Evolutionary conservation across 2,888 invertebrate genomes (phyloP), one percentile per base, ranked within the genome.

Genomic region (Piscicola geometra): DNA sequence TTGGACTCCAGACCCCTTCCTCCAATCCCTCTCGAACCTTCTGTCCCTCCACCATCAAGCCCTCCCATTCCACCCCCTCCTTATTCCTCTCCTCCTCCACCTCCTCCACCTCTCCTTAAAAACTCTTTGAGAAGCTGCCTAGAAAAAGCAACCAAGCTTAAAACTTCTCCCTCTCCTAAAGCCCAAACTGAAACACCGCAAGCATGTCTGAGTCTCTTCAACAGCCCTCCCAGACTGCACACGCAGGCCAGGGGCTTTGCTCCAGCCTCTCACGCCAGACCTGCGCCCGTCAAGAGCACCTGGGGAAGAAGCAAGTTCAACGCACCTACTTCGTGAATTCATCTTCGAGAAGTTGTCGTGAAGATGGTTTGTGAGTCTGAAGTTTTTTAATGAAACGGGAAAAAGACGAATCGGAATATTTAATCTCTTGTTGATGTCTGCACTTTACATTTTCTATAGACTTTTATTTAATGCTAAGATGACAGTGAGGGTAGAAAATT

Each of bases 191-290:
- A 75, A 47, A n/a, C 9, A 32, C 41, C 28, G 21, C 33, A 41
- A 41, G 0, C n/a, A 28, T 35, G 9, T 25, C 25, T 56, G 28
- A 18, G 18, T 21, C 30, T 71, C 9, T 32, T 68, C 41, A 70
- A 66, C 33, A 30, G 33, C 64, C 77, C 76, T 33, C 74, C 76
- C 1, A 71, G 71, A 25, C 71, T 76, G 15, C 78, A 79, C 71
- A 35, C 75, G 21, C 75, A 66, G 35, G 78, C 79, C 3, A 73
- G 78, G 21, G 79, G 79, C 2, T 79, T 72, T 52, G 79, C 79
- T 15, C 79, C 79, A 15, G 79, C 79, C 1, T 79, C 78, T 3
- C 78, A 78, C 56, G 52, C 52, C 28, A 71, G 72, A 21, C 79
- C 79, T 0, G 47, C 73, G 9, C 35, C 35, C 33, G 76, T 79